Conservation (phyloP, 2,797 vertebrate species). For the Lutjanus campechanus region DNA sequence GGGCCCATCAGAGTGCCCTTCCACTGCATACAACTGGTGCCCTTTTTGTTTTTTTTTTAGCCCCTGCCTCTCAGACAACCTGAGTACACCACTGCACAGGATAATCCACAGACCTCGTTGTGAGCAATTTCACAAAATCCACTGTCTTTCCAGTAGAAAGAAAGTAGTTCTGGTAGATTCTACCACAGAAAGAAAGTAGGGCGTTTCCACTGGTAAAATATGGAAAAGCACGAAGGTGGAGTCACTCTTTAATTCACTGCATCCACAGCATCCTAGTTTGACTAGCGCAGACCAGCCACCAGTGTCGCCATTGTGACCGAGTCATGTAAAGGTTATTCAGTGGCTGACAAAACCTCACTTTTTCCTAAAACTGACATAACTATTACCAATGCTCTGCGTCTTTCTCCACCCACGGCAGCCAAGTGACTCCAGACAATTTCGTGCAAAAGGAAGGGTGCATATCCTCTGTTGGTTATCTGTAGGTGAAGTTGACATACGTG, state of each 20-base stretch:
- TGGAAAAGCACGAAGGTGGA: no score
- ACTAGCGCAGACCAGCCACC: background rate
- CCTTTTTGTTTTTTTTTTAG: no score
- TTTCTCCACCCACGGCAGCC: slow-evolving; percentile 1
- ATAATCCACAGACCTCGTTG: no score
- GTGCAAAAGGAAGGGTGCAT: slow-evolving; percentile 27
- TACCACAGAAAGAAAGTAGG: no score
- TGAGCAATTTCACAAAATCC: no score
- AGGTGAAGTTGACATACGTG: slow-evolving; percentile 54
- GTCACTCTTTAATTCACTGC: background rate
- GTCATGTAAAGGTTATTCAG: slow-evolving; percentile 9
- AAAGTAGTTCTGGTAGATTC: no score
- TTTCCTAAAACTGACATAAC: slow-evolving; percentile 24
- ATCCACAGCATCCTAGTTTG: background rate
- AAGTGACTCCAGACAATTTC: slow-evolving; percentile 22
- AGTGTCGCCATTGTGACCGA: background rate
- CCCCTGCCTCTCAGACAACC: no score
- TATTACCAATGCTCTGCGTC: slow-evolving; percentile 11
- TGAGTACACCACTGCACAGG: no score
- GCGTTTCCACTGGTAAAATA: no score
- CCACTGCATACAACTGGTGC: no score
- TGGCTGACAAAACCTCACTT: slow-evolving; percentile 15
- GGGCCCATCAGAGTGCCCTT: no score
- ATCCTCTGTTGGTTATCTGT: slow-evolving; percentile 44
- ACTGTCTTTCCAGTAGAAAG: no score